Evolutionary conservation across 2,888 invertebrate species (phyloP).

Genomic region (Julus scandinavius): DNA sequence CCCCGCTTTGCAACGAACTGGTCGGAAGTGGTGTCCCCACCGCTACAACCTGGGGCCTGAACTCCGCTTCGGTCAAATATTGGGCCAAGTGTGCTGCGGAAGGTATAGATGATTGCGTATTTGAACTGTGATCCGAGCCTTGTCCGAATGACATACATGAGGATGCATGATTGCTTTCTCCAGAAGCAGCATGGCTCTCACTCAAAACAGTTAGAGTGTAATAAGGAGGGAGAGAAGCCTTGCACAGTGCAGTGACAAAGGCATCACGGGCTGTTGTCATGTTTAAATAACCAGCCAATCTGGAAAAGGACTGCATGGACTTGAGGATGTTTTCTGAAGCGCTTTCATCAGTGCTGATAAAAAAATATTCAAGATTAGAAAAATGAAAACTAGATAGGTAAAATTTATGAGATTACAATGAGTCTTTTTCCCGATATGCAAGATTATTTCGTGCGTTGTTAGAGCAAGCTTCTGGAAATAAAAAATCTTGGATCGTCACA

Average conservation of each 20-base stretch:
- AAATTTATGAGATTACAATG: no score
- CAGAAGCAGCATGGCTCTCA: conserved; percentile 53
- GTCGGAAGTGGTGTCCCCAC: conserved; percentile 95
- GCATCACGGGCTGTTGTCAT: conserved; percentile 86
- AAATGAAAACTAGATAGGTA: no score
- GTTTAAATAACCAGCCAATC: conserved; percentile 86
- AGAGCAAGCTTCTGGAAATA: neutral
- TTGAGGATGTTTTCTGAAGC: conserved; percentile 91
- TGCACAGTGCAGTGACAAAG: conserved; percentile 93
- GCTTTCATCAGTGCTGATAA: conserved; percentile 84
- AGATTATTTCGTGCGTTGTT: neutral
- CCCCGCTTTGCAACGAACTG: conserved; percentile 78
- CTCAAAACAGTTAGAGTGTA: conserved; percentile 89
- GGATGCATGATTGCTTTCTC: conserved; percentile 12
- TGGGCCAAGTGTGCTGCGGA: conserved; percentile 49
- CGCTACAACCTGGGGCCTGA: conserved; percentile 93
- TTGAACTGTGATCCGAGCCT: conserved; percentile 54
- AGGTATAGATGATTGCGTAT: conserved; percentile 53
- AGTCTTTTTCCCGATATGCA: no score
- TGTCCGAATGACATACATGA: conserved; percentile 48
- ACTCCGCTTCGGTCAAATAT: conserved; percentile 75
- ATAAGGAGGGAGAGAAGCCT: conserved; percentile 94
- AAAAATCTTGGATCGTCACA: neutral
- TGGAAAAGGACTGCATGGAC: conserved; percentile 88
- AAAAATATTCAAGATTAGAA: neutral